These are phyloP conservation scores for Sebastes elongatus DNA, from an alignment of 2,797 vertebrate genomes.

Conservation along the genomic window DNA sequence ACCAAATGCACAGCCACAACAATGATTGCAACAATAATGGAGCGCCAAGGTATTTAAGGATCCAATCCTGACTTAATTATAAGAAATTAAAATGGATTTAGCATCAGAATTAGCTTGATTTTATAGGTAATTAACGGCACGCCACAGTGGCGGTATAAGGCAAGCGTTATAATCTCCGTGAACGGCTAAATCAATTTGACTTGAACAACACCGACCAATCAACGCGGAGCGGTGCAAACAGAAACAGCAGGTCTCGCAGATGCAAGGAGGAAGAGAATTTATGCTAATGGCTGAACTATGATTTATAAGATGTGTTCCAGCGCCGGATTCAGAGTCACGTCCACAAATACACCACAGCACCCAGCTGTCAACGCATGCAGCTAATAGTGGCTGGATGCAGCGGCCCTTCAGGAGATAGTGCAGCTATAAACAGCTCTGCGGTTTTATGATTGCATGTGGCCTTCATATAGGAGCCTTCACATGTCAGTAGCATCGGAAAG, in stretches of 20 bases:
- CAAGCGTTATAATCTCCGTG: conserved; percentile 80
- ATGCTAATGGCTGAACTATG: conserved; percentile 80
- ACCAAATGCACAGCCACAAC: conserved; percentile 80
- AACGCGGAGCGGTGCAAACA: conserved; percentile 47
- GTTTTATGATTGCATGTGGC: conserved; percentile 77
- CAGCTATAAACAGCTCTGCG: conserved; percentile 77
- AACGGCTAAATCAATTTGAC: conserved; percentile 86
- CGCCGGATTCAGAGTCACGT: conserved; percentile 71
- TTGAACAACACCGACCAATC: conserved; percentile 80
- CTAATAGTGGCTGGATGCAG: conserved; percentile 69
- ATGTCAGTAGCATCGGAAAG: conserved; percentile 70
- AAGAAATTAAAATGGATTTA: conserved; percentile 88
- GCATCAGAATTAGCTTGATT: conserved; percentile 87
- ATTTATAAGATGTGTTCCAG: conserved; percentile 80
- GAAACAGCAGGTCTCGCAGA: conserved; percentile 77
- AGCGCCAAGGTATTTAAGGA: conserved; percentile 83
- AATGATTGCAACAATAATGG: conserved; percentile 83
- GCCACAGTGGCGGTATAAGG: conserved; percentile 77
- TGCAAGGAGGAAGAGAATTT: conserved; percentile 72
- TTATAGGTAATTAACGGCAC: conserved; percentile 86
- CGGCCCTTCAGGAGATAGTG: conserved; percentile 75
- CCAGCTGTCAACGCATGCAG: conserved; percentile 72
- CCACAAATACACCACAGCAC: conserved; percentile 72
- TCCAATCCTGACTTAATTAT: conserved; percentile 87
- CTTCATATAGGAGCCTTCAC: conserved; percentile 76